Conservation (phyloP, 2,888 invertebrate genomes). For the Ophion ventricosus region DNA sequence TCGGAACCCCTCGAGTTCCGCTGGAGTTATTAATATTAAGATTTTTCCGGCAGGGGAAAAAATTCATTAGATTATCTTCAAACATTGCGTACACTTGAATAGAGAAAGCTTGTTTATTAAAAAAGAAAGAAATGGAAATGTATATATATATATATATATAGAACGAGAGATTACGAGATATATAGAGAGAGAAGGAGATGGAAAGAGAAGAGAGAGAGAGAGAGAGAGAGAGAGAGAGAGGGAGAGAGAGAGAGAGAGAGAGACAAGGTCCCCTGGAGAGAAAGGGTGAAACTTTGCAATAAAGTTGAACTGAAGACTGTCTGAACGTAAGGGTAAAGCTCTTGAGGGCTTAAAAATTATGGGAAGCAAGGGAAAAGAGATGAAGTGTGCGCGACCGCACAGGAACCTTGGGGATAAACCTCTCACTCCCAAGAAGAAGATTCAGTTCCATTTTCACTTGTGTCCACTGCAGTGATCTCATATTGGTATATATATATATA, state of each 20-base stretch:
- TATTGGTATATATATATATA: not conserved
- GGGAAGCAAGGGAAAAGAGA: not conserved
- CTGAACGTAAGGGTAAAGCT: not conserved
- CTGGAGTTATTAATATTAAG: no score
- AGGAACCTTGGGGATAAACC: not conserved
- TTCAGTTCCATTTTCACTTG: constrained; percentile 41
- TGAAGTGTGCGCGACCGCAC: not conserved
- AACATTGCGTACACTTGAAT: no score
- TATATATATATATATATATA: no score
- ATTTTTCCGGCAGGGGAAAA: no score
- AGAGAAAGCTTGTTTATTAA: no score
- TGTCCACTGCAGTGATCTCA: constrained; percentile 27
- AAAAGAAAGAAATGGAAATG: not conserved
- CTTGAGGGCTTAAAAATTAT: not conserved
- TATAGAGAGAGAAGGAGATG: not conserved
- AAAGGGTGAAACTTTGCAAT: not conserved
- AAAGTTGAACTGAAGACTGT: not conserved
- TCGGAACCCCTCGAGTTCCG: no score
- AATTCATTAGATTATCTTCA: no score
- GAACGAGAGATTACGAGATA: not conserved
- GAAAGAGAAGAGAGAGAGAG: not conserved
- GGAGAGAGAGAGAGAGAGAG: not conserved
- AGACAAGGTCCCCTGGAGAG: not conserved
- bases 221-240: no score
- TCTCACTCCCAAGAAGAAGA: constrained; percentile 9